These are phyloP conservation scores for Seladonia tumulorum DNA, from an alignment of 2,888 invertebrate genomes.

Conservation along the genomic window DNA sequence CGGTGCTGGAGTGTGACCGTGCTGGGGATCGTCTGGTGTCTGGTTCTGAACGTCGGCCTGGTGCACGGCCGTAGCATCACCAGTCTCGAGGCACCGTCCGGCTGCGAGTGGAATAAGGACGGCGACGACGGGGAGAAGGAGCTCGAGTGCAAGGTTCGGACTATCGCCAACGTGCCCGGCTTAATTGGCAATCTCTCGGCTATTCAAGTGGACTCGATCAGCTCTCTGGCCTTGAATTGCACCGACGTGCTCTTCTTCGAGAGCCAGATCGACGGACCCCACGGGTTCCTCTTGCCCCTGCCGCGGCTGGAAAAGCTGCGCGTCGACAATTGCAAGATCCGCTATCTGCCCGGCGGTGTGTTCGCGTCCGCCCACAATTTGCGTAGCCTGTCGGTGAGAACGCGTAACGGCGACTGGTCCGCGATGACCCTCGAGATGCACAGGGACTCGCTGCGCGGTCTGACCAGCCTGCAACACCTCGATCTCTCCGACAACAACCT, in stretches of 20 bases:
- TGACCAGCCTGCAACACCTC: conserved; percentile 88
- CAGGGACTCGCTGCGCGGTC: conserved; percentile 89
- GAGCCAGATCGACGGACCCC: conserved; percentile 86
- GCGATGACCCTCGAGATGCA: conserved; percentile 91
- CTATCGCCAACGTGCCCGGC: conserved; percentile 89
- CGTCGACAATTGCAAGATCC: conserved; percentile 92
- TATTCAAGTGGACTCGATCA: conserved; percentile 89
- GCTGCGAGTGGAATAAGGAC: conserved; percentile 89
- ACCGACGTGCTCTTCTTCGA: conserved; percentile 91
- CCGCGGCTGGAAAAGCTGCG: conserved; percentile 88
- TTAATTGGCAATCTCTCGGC: conserved; percentile 89
- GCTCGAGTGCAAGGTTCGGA: conserved; percentile 89
- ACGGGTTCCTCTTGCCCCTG: conserved; percentile 87
- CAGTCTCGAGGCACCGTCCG: conserved; percentile 87
- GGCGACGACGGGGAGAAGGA: conserved; percentile 85
- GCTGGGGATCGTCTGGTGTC: conserved; percentile 60
- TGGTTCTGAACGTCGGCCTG: conserved; percentile 56
- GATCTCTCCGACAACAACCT: conserved; percentile 92
- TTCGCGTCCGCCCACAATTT: conserved; percentile 89
- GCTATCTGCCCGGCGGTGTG: conserved; percentile 89
- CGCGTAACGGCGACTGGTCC: conserved; percentile 92
- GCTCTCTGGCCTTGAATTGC: conserved; percentile 89
- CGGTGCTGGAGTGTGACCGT: conserved; percentile 28
- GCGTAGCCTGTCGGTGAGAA: conserved; percentile 88
- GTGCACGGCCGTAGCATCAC: conserved; percentile 79